These are phyloP conservation scores for Diadophis punctatus DNA, from an alignment of 2,113 vertebrate species.

Conservation along the genomic window DNA sequence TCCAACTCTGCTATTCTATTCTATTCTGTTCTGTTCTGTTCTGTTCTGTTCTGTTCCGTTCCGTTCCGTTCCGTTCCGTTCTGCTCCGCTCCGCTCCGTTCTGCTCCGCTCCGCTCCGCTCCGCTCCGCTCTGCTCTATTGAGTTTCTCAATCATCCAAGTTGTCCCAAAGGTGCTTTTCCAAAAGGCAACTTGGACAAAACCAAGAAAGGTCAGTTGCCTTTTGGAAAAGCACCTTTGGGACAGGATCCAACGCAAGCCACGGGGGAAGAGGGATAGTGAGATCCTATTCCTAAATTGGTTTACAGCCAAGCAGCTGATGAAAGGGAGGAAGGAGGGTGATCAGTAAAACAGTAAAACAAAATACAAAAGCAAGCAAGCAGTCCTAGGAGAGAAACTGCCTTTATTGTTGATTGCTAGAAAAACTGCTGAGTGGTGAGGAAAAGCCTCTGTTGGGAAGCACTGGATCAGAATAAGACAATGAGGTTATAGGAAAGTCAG, in stretches of 20 bases:
- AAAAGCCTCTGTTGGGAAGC: neutral
- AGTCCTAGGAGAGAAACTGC: neutral
- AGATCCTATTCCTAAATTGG: neutral
- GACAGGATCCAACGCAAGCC: neutral
- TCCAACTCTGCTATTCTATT: no score
- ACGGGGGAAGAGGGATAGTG: neutral
- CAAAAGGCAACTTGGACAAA: no score
- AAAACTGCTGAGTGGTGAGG: neutral
- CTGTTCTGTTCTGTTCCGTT: no score
- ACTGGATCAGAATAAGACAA: neutral
- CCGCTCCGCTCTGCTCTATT: no score
- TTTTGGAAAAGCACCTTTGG: no score
- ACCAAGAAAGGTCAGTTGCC: no score
- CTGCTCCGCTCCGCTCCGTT: no score
- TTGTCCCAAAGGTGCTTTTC: no score
- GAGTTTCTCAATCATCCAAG: no score
- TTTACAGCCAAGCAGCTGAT: neutral
- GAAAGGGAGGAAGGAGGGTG: neutral
- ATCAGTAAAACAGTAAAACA: neutral
- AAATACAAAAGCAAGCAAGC: neutral
- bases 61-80: no score
- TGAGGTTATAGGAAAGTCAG: neutral
- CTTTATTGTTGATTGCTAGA: neutral
- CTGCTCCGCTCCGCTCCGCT: no score
- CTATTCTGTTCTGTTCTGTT: no score